Percentiles rank a stretch among this genome's conserved stretches.
These are phyloP conservation scores for Enteromius radiatus DNA, from an alignment of 2,797 vertebrate species.

Conservation along the genomic window DNA sequence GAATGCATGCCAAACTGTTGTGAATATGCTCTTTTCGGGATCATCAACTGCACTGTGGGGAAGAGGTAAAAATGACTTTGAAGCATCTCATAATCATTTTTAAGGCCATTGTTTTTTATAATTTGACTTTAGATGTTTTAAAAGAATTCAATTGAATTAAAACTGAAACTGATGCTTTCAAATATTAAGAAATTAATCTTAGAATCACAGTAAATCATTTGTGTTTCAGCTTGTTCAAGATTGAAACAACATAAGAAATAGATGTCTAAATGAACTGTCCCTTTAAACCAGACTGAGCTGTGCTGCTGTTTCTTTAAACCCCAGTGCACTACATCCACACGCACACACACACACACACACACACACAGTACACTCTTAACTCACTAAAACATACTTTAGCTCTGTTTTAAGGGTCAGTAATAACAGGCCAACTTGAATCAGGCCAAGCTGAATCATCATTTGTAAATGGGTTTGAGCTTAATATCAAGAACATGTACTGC, in stretches of 20 bases:
- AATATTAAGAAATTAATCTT: neutral
- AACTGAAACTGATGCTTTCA: neutral
- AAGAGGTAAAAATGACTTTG: slow-evolving; percentile 9
- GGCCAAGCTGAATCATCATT: neutral
- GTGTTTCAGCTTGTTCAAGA: neutral
- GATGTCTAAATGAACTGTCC: neutral
- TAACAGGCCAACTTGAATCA: neutral
- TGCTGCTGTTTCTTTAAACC: neutral
- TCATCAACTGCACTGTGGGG: slow-evolving; percentile 40
- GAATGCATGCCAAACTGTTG: neutral
- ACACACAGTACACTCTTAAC: neutral
- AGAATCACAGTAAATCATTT: neutral
- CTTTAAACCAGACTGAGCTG: neutral
- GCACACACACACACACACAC: neutral
- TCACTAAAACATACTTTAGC: neutral
- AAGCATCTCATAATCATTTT: slow-evolving; percentile 21
- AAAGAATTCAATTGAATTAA: neutral
- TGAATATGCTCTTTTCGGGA: slow-evolving; percentile 36
- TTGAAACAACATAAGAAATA: neutral
- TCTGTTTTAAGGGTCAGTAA: slow-evolving; percentile 27
- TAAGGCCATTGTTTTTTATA: slow-evolving; percentile 8
- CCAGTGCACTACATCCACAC: neutral
- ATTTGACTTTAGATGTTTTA: neutral
- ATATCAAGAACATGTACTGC: slow-evolving; percentile 23
- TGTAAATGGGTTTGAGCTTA: slow-evolving; percentile 5